phyloP scores from a whole-genome alignment of 2,888 invertebrate genomes.

The Aromia moschata region DNA sequence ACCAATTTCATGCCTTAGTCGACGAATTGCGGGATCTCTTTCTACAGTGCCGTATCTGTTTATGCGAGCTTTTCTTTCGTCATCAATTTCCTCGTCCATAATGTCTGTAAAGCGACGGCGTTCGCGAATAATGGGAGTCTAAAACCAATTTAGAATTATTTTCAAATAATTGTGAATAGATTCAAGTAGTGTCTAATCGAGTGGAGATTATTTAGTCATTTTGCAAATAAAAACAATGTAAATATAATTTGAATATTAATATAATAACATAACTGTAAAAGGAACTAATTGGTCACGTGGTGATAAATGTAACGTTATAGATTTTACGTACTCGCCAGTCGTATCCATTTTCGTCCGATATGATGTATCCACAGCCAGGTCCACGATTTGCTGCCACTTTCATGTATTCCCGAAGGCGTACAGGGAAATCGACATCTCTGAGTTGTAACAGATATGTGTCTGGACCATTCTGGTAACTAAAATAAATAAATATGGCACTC shows the following conservation, averaged over 20 bases:
- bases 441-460: conserved; percentile 95
- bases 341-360: conserved; percentile 74
- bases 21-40: conserved; percentile 70
- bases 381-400: conserved; percentile 87
- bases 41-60: conserved; percentile 78
- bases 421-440: conserved; percentile 94
- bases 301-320: neutral
- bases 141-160: too few species aligned
- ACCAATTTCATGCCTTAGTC: conserved; percentile 85
- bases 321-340: conserved; percentile 76
- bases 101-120: conserved; percentile 91
- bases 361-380: conserved; percentile 73
- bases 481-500: too few species aligned
- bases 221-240: too few species aligned
- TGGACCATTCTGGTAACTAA: conserved; percentile 96
- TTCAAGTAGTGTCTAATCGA: too few species aligned
- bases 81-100: conserved; percentile 96
- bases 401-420: conserved; percentile 90
- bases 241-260: too few species aligned
- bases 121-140: conserved; percentile 89
- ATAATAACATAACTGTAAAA: too few species aligned
- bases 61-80: conserved; percentile 84
- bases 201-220: too few species aligned
- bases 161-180: too few species aligned
- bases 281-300: too few species aligned